phyloP scores from a whole-genome alignment of 2,113 vertebrate genomes.

The Ceyx melanurus region DNA sequence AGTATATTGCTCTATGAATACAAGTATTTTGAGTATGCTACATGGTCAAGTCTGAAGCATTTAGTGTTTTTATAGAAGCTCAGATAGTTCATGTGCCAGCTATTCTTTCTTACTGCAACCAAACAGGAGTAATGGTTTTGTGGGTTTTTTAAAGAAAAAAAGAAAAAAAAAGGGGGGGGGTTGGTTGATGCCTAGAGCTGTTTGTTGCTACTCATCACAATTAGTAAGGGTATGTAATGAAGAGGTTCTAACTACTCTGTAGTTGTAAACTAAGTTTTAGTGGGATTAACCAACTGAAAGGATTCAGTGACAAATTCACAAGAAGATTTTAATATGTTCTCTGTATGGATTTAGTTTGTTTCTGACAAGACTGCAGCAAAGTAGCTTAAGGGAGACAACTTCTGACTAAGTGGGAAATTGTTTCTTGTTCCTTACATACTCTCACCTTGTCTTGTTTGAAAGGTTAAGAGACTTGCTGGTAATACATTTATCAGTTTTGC shows the following conservation, averaged over 20 bases:
- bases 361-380: background rate
- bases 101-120: background rate
- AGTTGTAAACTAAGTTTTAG: background rate
- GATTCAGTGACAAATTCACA: background rate
- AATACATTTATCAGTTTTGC: background rate
- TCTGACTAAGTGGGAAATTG: background rate
- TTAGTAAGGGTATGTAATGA: background rate
- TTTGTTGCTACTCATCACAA: accelerated
- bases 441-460: background rate
- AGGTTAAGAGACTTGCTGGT: background rate
- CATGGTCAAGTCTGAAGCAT: no score
- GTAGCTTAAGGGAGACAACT: background rate
- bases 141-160: background rate
- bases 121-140: background rate
- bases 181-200: background rate
- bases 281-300: background rate
- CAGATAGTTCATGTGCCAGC: accelerated
- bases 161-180: background rate
- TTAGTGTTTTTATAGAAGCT: background rate
- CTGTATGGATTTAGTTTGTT: background rate
- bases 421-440: background rate
- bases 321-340: background rate
- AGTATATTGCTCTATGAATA: accelerated
- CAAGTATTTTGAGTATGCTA: background rate
- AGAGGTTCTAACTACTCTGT: background rate